Evolutionary conservation across 2,888 invertebrate species (phyloP), one percentile per base, ranked within the genome.

Genomic region (Pterobdella sp.): DNA sequence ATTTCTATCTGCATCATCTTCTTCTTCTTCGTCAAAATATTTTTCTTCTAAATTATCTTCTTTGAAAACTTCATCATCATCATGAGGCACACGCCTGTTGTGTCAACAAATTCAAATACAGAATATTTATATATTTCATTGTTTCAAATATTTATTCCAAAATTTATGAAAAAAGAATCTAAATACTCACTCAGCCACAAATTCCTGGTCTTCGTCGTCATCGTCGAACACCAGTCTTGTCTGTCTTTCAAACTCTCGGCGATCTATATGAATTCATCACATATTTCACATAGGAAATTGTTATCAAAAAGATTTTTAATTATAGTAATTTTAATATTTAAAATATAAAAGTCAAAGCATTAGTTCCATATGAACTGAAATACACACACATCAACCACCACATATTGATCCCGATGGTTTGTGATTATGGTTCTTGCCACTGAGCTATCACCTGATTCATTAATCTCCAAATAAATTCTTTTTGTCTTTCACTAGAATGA

Each of bases 11-110:
- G 18, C 60, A 14, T 56, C 60, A 26, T 56, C 60, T 18, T 56
- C 60, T 18, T 56, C 7, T 18, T 56, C 60, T 14, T 56, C 60
- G 3, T 56, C 60, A 22, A 56, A 56, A 56, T 56, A 56, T n/a
- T 56, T 56, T 56, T 56, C 60, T n/a, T 56, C 14, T 26, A 56
- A 4, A 26, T 56, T 56, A 56, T 56, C 60, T 22, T 56, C 60
- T 26, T 56, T n/a, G 60, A 56, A 56, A 4, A 22, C 3, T 4
- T 56, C 60, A n/a, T 56, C 60, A 56, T 56, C n/a, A 56, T 56
- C 60, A 56, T 56, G 60, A 4, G 60, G 60, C 10, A 56, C n/a
- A 56, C 60, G 60, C 26, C 60, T 56, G 3, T 42, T 42, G 18
- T 42, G 7, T 42, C 42, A 42, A 42, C 42, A 42, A 42, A 7